Percentiles rank a stretch among this genome's conserved stretches.
These are phyloP conservation scores for Salmo trutta DNA, from an alignment of 2,797 vertebrate species.

Conservation along the genomic window DNA sequence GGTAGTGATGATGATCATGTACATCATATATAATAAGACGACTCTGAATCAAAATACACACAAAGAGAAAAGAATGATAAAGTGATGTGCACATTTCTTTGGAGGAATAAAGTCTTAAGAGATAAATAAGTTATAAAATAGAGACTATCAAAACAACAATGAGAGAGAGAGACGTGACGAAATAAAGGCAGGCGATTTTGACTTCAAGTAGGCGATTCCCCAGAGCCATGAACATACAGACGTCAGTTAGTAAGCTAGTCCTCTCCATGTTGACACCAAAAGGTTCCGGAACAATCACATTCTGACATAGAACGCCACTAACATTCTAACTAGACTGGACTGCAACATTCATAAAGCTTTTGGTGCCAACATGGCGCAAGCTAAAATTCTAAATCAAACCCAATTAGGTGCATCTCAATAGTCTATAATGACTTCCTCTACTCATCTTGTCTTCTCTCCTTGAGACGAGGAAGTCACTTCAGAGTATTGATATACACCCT, in stretches of 20 bases:
- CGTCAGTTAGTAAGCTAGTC: constrained; percentile 22
- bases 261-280: constrained; percentile 43
- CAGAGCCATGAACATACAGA: constrained; percentile 38
- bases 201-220: constrained; percentile 90
- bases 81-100: constrained; percentile 98
- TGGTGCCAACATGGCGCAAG: constrained; percentile 33
- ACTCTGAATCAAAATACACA: constrained; percentile 57
- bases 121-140: constrained; percentile 83
- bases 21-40: constrained; percentile 40
- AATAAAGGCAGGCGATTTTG: constrained; percentile 83
- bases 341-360: constrained; percentile 18
- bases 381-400: constrained; percentile 51
- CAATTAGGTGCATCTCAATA: constrained; percentile 36
- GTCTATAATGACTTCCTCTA: constrained; percentile 14
- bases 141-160: constrained; percentile 73
- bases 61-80: constrained; percentile 71
- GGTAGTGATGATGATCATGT: constrained; percentile 69
- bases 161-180: constrained; percentile 48
- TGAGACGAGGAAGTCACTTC: constrained; percentile 7
- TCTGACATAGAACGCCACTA: constrained; percentile 12
- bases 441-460: neutral
- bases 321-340: constrained; percentile 19
- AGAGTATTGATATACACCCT: constrained; percentile 26
- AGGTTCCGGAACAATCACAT: constrained; percentile 23
- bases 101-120: constrained; percentile 91